These are phyloP conservation scores for Panthera uncia DNA, from an alignment of 2,113 vertebrate genomes.

Conservation along the genomic window DNA sequence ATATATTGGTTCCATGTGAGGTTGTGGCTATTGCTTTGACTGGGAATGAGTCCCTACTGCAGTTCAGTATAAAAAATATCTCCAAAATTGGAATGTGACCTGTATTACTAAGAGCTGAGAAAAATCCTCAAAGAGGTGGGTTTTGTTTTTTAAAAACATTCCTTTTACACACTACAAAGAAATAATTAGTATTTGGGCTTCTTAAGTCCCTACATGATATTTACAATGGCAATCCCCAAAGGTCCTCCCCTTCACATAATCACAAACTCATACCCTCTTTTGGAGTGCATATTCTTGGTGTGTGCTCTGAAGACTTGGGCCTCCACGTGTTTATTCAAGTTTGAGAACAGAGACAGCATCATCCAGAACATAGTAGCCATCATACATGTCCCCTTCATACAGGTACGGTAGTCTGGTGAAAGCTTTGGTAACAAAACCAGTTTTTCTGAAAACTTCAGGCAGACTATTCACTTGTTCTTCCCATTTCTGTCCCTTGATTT, in stretches of 20 bases:
- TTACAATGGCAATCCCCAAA: conserved; percentile 69
- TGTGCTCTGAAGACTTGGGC: conserved; percentile 50
- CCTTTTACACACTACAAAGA: conserved; percentile 76
- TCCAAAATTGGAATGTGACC: conserved; percentile 66
- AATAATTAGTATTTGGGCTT: conserved; percentile 83
- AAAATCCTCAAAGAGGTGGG: not conserved
- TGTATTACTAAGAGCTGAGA: conserved; percentile 71
- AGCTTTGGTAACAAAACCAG: not conserved
- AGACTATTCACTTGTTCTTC: conserved; percentile 95
- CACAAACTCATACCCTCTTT: conserved; percentile 69
- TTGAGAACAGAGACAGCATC: conserved; percentile 91
- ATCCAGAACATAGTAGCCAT: conserved; percentile 88
- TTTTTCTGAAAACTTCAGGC: conserved; percentile 88
- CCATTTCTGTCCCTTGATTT: conserved; percentile 93
- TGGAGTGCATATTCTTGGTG: not conserved
- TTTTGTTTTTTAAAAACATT: not conserved
- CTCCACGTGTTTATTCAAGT: conserved; percentile 67
- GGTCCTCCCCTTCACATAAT: conserved; percentile 78
- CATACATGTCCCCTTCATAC: conserved; percentile 23
- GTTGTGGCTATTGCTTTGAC: not conserved
- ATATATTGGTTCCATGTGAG: conserved; percentile 41
- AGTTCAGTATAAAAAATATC: conserved; percentile 77
- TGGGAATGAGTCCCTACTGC: not conserved
- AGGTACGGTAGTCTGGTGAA: not conserved
- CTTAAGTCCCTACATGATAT: conserved; percentile 76